Conservation (phyloP, 2,888 invertebrate genomes). For the Gymnocheta viridis region DNA sequence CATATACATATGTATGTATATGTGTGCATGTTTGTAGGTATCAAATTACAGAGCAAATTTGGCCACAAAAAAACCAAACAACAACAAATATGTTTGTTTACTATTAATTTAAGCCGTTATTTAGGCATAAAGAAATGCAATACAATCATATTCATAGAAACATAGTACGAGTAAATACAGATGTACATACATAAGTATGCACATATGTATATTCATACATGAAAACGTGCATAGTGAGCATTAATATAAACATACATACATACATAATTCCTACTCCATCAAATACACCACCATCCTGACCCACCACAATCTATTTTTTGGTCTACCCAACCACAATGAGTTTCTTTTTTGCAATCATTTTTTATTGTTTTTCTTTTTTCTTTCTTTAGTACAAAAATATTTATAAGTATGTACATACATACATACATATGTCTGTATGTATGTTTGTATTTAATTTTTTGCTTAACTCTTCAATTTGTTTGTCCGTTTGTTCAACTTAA, state of each 20-base stretch:
- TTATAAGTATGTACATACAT: neutral
- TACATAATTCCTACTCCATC: neutral
- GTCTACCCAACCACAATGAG: slow-evolving; percentile 33
- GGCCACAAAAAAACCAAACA: neutral
- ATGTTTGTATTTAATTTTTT: neutral
- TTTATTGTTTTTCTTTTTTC: neutral
- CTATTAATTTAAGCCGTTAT: slow-evolving; percentile 24
- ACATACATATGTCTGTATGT: too few relatives aligned
- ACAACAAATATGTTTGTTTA: neutral
- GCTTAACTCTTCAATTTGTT: slow-evolving; percentile 10
- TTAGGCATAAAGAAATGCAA: neutral
- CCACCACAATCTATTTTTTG: slow-evolving; percentile 61
- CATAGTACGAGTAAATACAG: too few relatives aligned
- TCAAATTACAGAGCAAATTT: too few relatives aligned
- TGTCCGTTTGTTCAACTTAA: slow-evolving; percentile 1
- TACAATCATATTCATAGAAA: neutral
- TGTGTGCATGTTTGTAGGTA: too few relatives aligned
- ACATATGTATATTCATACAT: neutral
- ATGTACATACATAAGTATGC: neutral
- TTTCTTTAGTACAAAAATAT: slow-evolving; percentile 1
- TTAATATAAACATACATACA: neutral
- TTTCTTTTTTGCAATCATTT: slow-evolving; percentile 39
- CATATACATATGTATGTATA: too few relatives aligned
- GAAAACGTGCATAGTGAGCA: neutral
- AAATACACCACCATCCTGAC: slow-evolving; percentile 58